Conservation (phyloP, 2,888 invertebrate genomes). For the Hemaris fuciformis region DNA sequence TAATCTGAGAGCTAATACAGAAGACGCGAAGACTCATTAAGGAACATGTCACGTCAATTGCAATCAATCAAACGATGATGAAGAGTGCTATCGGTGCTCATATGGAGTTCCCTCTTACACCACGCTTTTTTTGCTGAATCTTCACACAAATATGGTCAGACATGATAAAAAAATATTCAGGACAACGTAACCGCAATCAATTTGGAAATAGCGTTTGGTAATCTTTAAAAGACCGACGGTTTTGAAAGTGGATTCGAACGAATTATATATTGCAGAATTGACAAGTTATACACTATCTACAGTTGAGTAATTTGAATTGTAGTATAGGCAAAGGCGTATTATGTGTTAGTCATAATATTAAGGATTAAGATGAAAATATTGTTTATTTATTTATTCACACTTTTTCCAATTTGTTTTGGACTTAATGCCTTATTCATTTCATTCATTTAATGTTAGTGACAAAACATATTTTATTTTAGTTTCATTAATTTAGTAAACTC, state of each 20-base stretch:
- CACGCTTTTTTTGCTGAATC: constrained; percentile 9
- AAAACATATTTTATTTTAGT: too few species aligned
- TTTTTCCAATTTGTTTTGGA: too few species aligned
- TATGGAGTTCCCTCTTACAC: neutral
- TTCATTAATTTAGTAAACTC: too few species aligned
- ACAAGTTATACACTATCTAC: neutral
- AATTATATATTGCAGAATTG: neutral
- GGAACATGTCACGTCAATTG: neutral
- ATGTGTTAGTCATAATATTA: neutral
- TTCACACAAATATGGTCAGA: neutral
- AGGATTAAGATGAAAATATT: too few species aligned
- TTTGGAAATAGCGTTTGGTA: neutral
- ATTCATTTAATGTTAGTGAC: too few species aligned
- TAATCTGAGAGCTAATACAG: neutral
- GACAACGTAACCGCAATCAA: neutral
- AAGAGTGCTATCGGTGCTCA: neutral
- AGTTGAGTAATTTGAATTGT: neutral
- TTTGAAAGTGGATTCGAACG: neutral
- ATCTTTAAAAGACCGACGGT: neutral
- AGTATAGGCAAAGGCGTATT: neutral
- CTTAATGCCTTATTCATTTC: too few species aligned
- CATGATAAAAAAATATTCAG: neutral
- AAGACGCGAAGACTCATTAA: neutral
- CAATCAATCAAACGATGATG: constrained; percentile 12
- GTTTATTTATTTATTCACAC: too few species aligned